Conservation (phyloP, 2,888 invertebrate genomes). For the Neoitamus cyanurus region DNA sequence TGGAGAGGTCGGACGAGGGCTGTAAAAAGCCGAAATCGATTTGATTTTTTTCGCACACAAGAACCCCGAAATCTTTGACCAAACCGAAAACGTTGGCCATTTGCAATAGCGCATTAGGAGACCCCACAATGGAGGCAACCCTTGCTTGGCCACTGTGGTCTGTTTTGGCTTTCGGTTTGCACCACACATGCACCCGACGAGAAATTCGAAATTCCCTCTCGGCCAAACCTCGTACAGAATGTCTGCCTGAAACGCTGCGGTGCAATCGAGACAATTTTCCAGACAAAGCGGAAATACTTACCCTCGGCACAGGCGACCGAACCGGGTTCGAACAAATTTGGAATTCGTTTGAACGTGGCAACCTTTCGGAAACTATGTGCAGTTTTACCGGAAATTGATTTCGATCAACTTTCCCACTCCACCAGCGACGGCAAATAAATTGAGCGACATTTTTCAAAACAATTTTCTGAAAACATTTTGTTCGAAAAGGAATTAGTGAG, state of each 20-base stretch:
- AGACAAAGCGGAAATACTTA: conserved; percentile 31
- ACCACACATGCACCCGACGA: neutral
- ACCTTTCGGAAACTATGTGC: neutral
- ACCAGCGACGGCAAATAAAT: neutral
- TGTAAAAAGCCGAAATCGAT: neutral
- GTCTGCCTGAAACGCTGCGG: neutral
- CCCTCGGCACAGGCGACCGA: neutral
- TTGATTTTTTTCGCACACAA: neutral
- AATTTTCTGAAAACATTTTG: too few relatives aligned
- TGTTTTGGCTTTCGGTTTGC: neutral
- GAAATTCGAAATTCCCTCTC: neutral
- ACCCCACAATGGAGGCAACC: neutral
- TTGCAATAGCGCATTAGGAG: neutral
- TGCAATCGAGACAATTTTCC: conserved; percentile 31
- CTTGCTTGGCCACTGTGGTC: neutral
- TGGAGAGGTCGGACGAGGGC: neutral
- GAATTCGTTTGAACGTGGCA: conserved; percentile 21
- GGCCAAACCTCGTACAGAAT: neutral
- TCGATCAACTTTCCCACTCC: neutral
- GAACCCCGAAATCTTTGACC: neutral
- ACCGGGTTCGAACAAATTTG: neutral
- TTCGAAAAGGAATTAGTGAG: too few relatives aligned
- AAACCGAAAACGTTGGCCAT: neutral
- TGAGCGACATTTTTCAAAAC: too few relatives aligned
- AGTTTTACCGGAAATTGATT: conserved; percentile 25